These are phyloP conservation scores for Prosapia bicincta DNA, from an alignment of 2,888 invertebrate species.

Conservation along the genomic window DNA sequence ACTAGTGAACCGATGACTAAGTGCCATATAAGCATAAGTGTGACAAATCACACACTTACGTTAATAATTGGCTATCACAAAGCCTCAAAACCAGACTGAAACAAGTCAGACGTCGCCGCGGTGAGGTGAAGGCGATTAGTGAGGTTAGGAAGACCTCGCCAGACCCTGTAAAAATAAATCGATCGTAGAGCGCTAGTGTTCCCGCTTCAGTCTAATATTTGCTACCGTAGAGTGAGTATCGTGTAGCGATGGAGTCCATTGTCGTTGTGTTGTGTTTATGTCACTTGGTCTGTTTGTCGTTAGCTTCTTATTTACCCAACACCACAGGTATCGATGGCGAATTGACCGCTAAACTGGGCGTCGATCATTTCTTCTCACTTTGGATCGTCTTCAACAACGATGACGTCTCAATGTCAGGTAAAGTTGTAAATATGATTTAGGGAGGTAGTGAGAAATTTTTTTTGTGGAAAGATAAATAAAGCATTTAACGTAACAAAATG, in stretches of 20 bases:
- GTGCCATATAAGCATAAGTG: no score
- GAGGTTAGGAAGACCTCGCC: background rate
- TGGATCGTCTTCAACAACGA: constrained; percentile 54
- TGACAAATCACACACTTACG: no score
- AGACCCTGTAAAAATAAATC: background rate
- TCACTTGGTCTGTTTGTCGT: background rate
- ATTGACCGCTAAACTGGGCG: constrained; percentile 49
- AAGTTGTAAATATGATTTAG: no score
- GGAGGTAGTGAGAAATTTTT: no score
- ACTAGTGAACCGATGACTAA: no score
- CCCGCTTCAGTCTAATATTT: background rate
- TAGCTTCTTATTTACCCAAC: constrained; percentile 46
- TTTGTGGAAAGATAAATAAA: no score
- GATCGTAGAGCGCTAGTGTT: background rate
- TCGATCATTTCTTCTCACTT: constrained; percentile 52
- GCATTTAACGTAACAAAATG: no score
- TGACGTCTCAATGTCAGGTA: constrained; percentile 42
- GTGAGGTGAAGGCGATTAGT: background rate
- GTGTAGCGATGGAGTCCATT: background rate
- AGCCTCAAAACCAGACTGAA: no score
- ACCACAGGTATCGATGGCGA: constrained; percentile 51
- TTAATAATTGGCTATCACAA: no score
- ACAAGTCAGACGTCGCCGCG: no score
- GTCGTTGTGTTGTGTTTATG: background rate
- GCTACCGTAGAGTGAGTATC: background rate